Evolutionary conservation across 2,888 invertebrate genomes (phyloP).

Genomic region (Eremobia ochroleuca): DNA sequence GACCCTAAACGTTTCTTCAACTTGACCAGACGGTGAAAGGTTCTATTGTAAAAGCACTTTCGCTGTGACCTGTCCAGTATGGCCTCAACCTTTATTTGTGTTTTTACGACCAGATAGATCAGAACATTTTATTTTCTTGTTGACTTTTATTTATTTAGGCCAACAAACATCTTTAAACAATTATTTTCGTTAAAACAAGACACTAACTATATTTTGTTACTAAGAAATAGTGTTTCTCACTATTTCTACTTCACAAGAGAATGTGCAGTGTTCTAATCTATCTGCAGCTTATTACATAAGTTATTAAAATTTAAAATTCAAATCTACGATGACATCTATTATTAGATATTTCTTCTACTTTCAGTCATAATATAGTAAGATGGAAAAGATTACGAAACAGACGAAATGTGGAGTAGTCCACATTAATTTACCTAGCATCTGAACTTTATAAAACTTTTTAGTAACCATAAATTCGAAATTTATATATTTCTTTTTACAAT

Average conservation of each 20-base stretch:
- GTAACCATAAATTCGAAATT: conserved; percentile 24
- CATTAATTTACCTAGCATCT: neutral
- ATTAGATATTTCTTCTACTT: neutral
- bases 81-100: conserved; percentile 7
- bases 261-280: conserved; percentile 17
- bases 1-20: neutral
- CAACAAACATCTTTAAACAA: neutral
- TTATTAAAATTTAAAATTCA: no score
- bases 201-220: no score
- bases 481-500: neutral
- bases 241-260: conserved; percentile 20
- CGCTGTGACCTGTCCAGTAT: neutral
- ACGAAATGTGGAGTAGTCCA: neutral
- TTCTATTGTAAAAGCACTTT: conserved; percentile 7
- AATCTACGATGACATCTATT: conserved; percentile 4
- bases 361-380: conserved; percentile 19
- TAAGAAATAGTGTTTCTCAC: no score
- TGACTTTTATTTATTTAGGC: conserved; percentile 1
- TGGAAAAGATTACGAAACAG: neutral
- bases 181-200: neutral
- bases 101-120: neutral
- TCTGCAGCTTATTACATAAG: neutral
- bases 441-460: conserved; percentile 6
- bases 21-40: conserved; percentile 6
- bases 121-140: neutral